Percentiles rank a stretch among this genome's conserved stretches.
phyloP scores from a whole-genome alignment of 2,797 vertebrate species.

The Crenichthys baileyi region DNA sequence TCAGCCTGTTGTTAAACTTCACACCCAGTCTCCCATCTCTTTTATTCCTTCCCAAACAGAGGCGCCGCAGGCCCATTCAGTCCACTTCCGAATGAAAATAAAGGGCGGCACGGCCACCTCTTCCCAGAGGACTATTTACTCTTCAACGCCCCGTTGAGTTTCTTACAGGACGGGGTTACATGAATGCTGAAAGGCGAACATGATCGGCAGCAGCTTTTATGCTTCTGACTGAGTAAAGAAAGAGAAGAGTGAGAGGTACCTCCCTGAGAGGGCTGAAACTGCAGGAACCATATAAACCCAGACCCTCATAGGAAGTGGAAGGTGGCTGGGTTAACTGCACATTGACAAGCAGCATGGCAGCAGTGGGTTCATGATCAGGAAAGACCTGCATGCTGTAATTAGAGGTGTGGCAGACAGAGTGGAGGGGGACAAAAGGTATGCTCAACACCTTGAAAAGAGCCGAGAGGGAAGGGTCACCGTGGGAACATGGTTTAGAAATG shows the following conservation, averaged over 20 bases:
- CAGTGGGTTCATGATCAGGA: conserved; percentile 60
- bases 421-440: conserved; percentile 43
- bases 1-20: conserved; percentile 29
- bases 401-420: conserved; percentile 54
- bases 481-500: conserved; percentile 22
- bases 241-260: conserved; percentile 61
- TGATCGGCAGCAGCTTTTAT: conserved; percentile 63
- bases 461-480: conserved; percentile 32
- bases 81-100: conserved; percentile 50
- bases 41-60: conserved; percentile 51
- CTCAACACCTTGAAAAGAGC: conserved; percentile 59
- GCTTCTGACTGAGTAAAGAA: conserved; percentile 60
- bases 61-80: conserved; percentile 31
- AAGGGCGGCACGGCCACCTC: conserved; percentile 35
- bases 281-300: conserved; percentile 37
- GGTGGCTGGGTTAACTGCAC: conserved; percentile 65
- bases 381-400: conserved; percentile 56
- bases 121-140: conserved; percentile 43
- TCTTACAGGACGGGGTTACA: conserved; percentile 15
- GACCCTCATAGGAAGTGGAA: conserved; percentile 68
- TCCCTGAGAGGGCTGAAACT: conserved; percentile 53
- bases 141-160: conserved; percentile 40
- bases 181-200: conserved; percentile 56
- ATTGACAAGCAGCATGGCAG: conserved; percentile 59
- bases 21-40: conserved; percentile 33